These are phyloP conservation scores for Bunonema sp. DNA, from an alignment of 2,888 invertebrate genomes.

Conservation along the genomic window DNA sequence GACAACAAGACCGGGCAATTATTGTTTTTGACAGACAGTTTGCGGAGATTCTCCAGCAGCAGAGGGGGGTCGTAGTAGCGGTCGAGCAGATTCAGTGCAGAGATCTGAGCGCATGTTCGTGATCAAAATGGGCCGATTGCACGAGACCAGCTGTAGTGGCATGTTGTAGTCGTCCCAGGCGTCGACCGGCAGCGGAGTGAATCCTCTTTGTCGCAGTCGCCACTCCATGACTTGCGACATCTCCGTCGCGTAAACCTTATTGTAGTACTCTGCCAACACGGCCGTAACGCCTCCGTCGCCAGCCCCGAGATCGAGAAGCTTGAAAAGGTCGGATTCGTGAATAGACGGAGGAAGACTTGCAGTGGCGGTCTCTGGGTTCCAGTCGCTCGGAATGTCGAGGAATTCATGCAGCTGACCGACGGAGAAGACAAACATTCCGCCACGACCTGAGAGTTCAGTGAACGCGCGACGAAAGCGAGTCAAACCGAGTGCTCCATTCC, in stretches of 20 bases:
- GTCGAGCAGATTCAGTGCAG: conserved; percentile 81
- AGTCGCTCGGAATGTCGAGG: conserved; percentile 44
- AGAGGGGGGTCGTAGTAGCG: conserved; percentile 67
- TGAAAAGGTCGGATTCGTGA: conserved; percentile 8
- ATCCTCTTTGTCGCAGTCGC: conserved; percentile 62
- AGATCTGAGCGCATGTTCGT: conserved; percentile 56
- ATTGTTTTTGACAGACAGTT: conserved; percentile 48
- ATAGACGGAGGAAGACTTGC: background rate
- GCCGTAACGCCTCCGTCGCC: conserved; percentile 85
- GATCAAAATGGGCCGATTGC: background rate
- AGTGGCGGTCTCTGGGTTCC: conserved; percentile 12
- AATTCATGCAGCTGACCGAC: conserved; percentile 62
- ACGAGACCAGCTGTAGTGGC: too few species aligned
- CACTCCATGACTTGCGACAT: conserved; percentile 70
- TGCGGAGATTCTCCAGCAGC: conserved; percentile 61
- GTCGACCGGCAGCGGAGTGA: conserved; percentile 54
- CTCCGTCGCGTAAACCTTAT: conserved; percentile 67
- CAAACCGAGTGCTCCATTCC: conserved; percentile 62
- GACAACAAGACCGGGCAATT: conserved; percentile 56
- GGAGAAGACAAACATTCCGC: conserved; percentile 91
- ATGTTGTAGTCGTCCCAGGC: conserved; percentile 21
- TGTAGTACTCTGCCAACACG: conserved; percentile 61
- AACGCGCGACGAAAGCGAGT: conserved; percentile 5
- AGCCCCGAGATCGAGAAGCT: conserved; percentile 70
- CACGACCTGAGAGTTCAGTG: too few species aligned